These are phyloP conservation scores for Atrichornis clamosus DNA, from an alignment of 2,113 vertebrate species.

Conservation along the genomic window DNA sequence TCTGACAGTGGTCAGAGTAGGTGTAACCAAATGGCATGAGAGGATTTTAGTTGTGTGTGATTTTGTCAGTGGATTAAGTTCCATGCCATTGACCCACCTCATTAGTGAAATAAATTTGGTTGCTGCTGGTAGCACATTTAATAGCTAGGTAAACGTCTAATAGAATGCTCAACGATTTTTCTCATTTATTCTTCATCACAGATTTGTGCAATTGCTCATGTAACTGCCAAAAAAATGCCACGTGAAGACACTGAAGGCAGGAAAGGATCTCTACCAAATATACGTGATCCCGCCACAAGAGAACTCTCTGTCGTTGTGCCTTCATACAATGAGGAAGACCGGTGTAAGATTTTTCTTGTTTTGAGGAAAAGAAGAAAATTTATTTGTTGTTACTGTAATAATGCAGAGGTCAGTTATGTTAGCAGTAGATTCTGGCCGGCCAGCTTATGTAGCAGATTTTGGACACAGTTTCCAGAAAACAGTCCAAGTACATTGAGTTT, in stretches of 20 bases:
- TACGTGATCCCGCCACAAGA: constrained; percentile 79
- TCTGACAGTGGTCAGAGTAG: background rate
- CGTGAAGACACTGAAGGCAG: constrained; percentile 72
- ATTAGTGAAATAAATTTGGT: background rate
- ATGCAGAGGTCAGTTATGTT: background rate
- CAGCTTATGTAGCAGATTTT: background rate
- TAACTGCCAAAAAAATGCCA: constrained; percentile 80
- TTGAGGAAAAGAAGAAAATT: constrained; percentile 40
- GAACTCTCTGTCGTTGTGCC: constrained; percentile 91
- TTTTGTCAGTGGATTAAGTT: background rate
- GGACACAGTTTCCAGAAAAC: background rate
- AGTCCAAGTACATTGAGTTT: background rate
- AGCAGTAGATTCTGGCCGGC: background rate
- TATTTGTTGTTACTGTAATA: background rate
- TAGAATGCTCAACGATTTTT: background rate
- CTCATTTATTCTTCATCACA: constrained; percentile 41
- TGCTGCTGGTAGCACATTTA: background rate
- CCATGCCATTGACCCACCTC: accelerated
- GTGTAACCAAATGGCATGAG: background rate
- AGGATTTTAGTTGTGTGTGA: background rate
- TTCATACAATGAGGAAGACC: constrained; percentile 91
- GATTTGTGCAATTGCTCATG: constrained; percentile 79
- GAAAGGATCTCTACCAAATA: constrained; percentile 78
- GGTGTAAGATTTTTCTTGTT: constrained; percentile 68
- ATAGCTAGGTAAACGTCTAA: background rate